Conservation (phyloP, 64 coral and sea anemone genomes). For the Pocillopora verrucosa region DNA sequence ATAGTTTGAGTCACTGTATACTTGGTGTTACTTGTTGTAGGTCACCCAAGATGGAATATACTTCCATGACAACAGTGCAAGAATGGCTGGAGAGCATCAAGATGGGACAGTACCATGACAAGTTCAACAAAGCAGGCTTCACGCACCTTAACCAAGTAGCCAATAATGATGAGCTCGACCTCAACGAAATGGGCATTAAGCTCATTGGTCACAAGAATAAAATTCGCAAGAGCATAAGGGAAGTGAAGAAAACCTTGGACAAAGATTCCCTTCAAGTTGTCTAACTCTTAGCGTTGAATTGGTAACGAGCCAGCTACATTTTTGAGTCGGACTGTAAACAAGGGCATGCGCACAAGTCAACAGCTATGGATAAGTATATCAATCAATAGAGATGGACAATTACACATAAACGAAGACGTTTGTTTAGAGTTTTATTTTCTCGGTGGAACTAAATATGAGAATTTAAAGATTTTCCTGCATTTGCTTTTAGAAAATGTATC, state of each 20-base stretch:
- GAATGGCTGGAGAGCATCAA: slow-evolving; percentile 93
- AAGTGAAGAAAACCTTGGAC: slow-evolving; percentile 56
- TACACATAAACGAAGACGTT: not conserved
- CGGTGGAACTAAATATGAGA: too few relatives aligned
- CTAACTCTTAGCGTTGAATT: not conserved
- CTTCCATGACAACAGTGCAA: slow-evolving; percentile 47
- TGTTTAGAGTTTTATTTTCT: too few relatives aligned
- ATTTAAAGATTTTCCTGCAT: too few relatives aligned
- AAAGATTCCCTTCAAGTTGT: slow-evolving; percentile 25
- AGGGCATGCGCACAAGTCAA: not conserved
- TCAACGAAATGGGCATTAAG: slow-evolving; percentile 77
- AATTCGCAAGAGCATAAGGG: slow-evolving; percentile 79
- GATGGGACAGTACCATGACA: slow-evolving; percentile 80
- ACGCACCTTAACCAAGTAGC: slow-evolving; percentile 54
- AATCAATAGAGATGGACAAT: not conserved
- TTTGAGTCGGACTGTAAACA: not conserved
- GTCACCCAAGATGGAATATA: slow-evolving; percentile 67
- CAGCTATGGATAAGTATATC: not conserved
- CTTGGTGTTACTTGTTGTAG: slow-evolving; percentile 30
- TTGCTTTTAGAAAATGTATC: too few relatives aligned
- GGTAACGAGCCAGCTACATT: not conserved
- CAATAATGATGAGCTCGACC: slow-evolving; percentile 65
- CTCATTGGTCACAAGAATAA: slow-evolving; percentile 94
- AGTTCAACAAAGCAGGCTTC: slow-evolving; percentile 73
- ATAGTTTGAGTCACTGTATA: too few relatives aligned